Percentiles rank a stretch among this genome's conserved stretches.
These are phyloP conservation scores for Eucera pruinosa DNA, from an alignment of 2,888 invertebrate species.

Conservation along the genomic window DNA sequence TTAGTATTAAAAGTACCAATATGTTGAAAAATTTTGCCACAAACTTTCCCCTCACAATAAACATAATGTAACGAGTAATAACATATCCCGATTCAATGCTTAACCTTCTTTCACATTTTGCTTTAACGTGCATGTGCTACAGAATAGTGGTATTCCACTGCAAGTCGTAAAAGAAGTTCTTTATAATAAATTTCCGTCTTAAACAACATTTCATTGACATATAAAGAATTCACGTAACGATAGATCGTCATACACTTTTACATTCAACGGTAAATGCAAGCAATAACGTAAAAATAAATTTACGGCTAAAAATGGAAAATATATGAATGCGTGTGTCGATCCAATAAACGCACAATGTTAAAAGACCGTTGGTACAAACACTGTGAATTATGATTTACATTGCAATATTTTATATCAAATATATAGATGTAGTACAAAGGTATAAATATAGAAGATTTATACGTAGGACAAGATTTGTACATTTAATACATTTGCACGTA, in stretches of 20 bases:
- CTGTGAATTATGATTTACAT: not conserved
- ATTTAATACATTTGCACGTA: too few relatives aligned
- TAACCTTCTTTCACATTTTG: not conserved
- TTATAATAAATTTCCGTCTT: slow-evolving; percentile 11
- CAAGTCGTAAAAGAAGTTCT: not conserved
- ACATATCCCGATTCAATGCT: not conserved
- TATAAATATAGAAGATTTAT: too few relatives aligned
- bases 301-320: not conserved
- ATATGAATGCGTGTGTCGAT: not conserved
- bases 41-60: not conserved
- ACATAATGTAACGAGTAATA: not conserved
- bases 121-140: not conserved
- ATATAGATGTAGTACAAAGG: too few relatives aligned
- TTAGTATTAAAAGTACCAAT: not conserved
- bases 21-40: not conserved
- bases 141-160: not conserved
- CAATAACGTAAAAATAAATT: not conserved
- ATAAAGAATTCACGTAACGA: not conserved
- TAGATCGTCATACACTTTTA: not conserved
- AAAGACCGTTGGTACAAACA: not conserved
- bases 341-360: not conserved
- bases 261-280: not conserved
- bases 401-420: not conserved
- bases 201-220: not conserved
- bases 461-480: too few relatives aligned